Evolutionary conservation across 2,113 vertebrate species (phyloP), one percentile per base, ranked within the genome.

Genomic region (Spea bombifrons): DNA sequence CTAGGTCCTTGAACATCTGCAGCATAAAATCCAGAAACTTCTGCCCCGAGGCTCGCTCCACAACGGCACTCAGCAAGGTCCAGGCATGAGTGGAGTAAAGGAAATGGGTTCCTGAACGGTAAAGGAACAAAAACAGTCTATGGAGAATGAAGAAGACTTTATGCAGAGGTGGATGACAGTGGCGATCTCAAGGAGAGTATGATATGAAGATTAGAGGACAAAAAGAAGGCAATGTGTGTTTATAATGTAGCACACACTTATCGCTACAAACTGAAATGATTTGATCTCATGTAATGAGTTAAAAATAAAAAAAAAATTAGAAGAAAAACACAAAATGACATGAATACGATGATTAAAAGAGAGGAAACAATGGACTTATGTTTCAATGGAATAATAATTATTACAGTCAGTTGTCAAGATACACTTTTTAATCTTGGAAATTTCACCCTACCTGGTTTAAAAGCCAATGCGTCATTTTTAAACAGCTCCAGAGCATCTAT

Each of bases 51-150:
- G 90, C 96, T 86, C 91, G 93, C 87, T 99, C 97, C 85, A 98
- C 86, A 43, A 95, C 93, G 73, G 96, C 96, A 68, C 96, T 96
- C 30, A 99, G 86, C 69, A 99, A 91, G 12, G 95, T 97, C 73
- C 94, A 99, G 80, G 96, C 97, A 13, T 98, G 94, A 0, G 97
- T 99, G 71, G 97, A 99, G 87, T 99, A 99, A 81, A 98, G 87
- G 85, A 95, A 98, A 72, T 95, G 94, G 82, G 94, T 95, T 75
- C 96, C 97, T 99, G 82, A 83, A 84, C 82, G 6, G 50, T 15
- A 69, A n/a, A 75, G 46, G 4, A 12, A 64, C 3, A 47, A 5
- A n/a, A 16, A 43, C 50, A 10, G 17, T 52, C 6, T 6, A 59
- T 4, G 10, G 15, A 59, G 2, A 59, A 59, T 12, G 15, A 4